These are phyloP conservation scores for Aspidiotus rigidus DNA, from an alignment of 2,888 invertebrate species.

Conservation along the genomic window DNA sequence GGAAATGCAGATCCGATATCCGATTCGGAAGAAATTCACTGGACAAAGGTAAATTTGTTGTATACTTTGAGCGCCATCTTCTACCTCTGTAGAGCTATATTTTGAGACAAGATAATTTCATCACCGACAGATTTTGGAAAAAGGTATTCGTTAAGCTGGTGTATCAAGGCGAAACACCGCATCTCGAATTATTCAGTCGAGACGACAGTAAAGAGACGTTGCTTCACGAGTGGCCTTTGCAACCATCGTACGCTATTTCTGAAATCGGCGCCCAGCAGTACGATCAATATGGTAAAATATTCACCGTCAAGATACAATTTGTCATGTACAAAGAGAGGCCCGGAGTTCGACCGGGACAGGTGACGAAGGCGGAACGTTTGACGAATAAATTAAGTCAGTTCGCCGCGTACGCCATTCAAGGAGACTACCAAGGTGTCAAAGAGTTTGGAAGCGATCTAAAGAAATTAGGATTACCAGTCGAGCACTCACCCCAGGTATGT, in stretches of 20 bases:
- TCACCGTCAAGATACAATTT: conserved; percentile 90
- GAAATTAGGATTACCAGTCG: conserved; percentile 88
- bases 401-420: conserved; percentile 86
- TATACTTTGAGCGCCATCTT: background rate
- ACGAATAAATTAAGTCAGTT: conserved; percentile 86
- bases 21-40: conserved; percentile 92
- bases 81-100: too few relatives aligned
- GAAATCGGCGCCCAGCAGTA: conserved; percentile 92
- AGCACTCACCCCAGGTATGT: conserved; percentile 84
- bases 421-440: conserved; percentile 85
- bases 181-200: conserved; percentile 74
- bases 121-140: conserved; percentile 74
- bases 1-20: conserved; percentile 93
- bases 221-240: conserved; percentile 78
- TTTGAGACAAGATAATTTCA: conserved; percentile 29
- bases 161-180: conserved; percentile 69
- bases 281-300: conserved; percentile 98
- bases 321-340: conserved; percentile 97
- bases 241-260: conserved; percentile 90
- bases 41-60: conserved; percentile 57
- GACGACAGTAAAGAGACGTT: conserved; percentile 81
- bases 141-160: conserved; percentile 80
- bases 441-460: conserved; percentile 87
- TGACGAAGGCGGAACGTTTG: conserved; percentile 83
- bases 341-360: conserved; percentile 88